Conservation (phyloP, 2,888 invertebrate species). For the Cheilosia vernalis region DNA sequence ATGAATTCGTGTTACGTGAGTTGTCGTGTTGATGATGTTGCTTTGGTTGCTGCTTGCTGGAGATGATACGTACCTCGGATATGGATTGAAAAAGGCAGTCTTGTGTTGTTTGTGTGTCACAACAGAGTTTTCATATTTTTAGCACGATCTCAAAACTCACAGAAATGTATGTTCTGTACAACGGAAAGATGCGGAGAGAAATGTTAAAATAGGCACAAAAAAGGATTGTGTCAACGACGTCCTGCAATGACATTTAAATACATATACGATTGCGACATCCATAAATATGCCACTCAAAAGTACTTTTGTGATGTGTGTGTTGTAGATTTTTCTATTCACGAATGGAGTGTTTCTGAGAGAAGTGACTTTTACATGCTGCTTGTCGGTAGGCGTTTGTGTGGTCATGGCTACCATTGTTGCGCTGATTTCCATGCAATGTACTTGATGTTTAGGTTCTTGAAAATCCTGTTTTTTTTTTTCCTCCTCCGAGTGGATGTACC, state of each 20-base stretch:
- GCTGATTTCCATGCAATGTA: constrained; percentile 28
- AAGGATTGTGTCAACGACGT: constrained; percentile 74
- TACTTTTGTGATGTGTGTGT: constrained; percentile 15
- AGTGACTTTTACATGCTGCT: constrained; percentile 26
- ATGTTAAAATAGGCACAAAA: constrained; percentile 33
- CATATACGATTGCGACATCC: constrained; percentile 65
- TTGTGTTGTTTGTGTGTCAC: constrained; percentile 8
- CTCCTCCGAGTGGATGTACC: neutral
- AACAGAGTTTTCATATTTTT: constrained; percentile 63
- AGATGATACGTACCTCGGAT: constrained; percentile 46
- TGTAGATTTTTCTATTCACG: neutral
- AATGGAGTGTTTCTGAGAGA: constrained; percentile 40
- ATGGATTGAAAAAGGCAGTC: constrained; percentile 29
- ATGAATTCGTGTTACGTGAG: constrained; percentile 72
- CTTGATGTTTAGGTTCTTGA: constrained; percentile 12
- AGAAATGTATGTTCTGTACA: constrained; percentile 48
- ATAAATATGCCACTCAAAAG: constrained; percentile 73
- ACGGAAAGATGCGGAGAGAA: constrained; percentile 4
- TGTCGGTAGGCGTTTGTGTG: constrained; percentile 18
- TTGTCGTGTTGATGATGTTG: constrained; percentile 69
- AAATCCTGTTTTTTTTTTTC: neutral
- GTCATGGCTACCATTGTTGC: constrained; percentile 28
- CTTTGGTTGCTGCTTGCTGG: constrained; percentile 26
- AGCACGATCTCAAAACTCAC: constrained; percentile 71
- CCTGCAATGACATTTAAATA: constrained; percentile 71